phyloP scores from a whole-genome alignment of 2,888 invertebrate genomes.

The Dynastes maya region DNA sequence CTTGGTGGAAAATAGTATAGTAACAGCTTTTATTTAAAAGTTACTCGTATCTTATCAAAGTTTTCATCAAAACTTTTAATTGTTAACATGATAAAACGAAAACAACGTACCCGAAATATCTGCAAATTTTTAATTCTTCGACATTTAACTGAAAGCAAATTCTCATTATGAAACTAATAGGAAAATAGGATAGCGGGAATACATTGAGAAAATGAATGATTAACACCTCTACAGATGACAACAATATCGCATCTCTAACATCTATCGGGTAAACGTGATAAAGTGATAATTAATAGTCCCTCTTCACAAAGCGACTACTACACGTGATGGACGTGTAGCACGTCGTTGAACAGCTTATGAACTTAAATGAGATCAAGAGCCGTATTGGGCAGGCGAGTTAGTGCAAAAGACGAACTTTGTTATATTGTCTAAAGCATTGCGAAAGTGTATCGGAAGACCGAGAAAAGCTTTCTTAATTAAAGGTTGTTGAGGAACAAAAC shows the following conservation, averaged over 20 bases:
- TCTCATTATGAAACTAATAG: too few species aligned
- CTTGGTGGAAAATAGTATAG: too few species aligned
- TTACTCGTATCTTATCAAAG: too few species aligned
- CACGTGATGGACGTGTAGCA: constrained; percentile 10
- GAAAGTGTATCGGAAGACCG: neutral
- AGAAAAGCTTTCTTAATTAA: constrained; percentile 1
- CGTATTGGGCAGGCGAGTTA: neutral
- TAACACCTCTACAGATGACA: neutral
- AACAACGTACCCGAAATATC: too few species aligned
- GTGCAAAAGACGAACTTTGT: neutral
- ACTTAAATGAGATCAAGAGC: constrained; percentile 20
- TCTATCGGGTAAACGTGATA: constrained; percentile 1
- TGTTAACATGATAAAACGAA: too few species aligned
- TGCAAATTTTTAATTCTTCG: too few species aligned
- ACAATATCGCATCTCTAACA: neutral
- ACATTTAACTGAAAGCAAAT: too few species aligned
- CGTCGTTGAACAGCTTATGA: constrained; percentile 17
- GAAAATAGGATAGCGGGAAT: too few species aligned
- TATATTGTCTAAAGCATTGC: constrained; percentile 2
- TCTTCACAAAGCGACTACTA: neutral
- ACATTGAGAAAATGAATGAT: neutral
- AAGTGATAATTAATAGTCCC: constrained; percentile 9
- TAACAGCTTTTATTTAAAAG: too few species aligned
- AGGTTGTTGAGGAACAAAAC: neutral
- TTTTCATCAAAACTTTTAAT: too few species aligned